Percentiles rank a stretch among this genome's conserved stretches.
These are phyloP conservation scores for Standfussiana lucernea DNA, from an alignment of 2,888 invertebrate genomes.

Conservation along the genomic window DNA sequence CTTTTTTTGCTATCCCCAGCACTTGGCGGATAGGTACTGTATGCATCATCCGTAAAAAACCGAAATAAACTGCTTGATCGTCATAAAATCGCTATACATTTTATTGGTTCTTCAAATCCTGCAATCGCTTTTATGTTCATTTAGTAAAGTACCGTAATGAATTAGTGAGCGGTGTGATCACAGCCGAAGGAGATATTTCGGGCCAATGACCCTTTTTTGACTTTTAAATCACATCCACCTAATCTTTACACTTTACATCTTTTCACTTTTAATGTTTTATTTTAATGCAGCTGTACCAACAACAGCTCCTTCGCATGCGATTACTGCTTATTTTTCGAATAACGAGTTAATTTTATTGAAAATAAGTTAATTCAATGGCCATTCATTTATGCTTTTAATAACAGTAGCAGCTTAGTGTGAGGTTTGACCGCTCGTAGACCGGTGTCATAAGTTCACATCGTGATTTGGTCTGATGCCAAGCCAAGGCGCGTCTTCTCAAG, in stretches of 20 bases:
- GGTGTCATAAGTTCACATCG: slow-evolving; percentile 14
- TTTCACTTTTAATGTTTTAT: slow-evolving; percentile 1
- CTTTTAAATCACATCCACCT: neutral
- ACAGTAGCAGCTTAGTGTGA: neutral
- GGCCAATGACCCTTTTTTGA: neutral
- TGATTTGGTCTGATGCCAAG: neutral
- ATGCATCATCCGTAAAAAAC: neutral
- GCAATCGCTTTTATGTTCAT: neutral
- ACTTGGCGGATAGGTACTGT: neutral
- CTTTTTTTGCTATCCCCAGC: neutral
- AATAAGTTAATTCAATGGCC: neutral
- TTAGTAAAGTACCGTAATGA: slow-evolving; percentile 7
- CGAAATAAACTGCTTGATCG: neutral
- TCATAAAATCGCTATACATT: neutral
- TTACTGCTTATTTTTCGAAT: neutral
- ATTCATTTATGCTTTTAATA: neutral
- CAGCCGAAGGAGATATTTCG: neutral
- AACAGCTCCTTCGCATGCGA: neutral
- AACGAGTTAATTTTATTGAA: neutral
- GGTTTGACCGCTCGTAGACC: neutral
- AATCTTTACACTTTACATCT: too few relatives aligned
- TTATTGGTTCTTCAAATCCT: neutral
- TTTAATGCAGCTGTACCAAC: neutral
- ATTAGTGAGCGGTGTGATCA: neutral
- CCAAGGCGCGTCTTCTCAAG: neutral